Conservation (phyloP, 2,113 vertebrate genomes). For the Phoxinus phoxinus region DNA sequence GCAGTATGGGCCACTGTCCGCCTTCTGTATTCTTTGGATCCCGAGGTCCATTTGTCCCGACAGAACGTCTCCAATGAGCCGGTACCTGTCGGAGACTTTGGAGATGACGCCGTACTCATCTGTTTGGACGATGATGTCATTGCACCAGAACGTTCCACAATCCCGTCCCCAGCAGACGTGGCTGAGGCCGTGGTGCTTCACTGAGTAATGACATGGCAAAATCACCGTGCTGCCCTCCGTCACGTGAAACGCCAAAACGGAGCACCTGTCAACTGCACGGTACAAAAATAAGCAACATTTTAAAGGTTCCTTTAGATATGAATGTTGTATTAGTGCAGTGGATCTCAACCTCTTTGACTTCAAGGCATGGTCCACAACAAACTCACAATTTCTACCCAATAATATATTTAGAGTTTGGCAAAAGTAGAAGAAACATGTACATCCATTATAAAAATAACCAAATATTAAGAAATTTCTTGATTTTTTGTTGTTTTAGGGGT, state of each 20-base stretch:
- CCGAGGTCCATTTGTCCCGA: conserved; percentile 78
- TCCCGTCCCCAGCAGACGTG: conserved; percentile 78
- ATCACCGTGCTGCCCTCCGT: conserved; percentile 72
- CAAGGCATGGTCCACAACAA: too few species aligned
- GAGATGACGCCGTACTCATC: conserved; percentile 75
- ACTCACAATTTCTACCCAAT: too few species aligned
- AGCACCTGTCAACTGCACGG: conserved; percentile 39
- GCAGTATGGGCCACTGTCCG: conserved; percentile 77
- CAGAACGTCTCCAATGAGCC: conserved; percentile 72
- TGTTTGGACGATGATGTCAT: conserved; percentile 75
- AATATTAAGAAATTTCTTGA: too few species aligned
- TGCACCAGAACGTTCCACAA: conserved; percentile 81
- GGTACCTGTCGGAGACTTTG: conserved; percentile 73
- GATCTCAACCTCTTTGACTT: too few species aligned
- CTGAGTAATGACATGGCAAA: conserved; percentile 77
- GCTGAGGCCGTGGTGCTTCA: conserved; percentile 72
- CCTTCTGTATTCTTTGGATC: conserved; percentile 67
- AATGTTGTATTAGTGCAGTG: not conserved
- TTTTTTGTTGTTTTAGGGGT: too few species aligned
- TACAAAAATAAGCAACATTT: conserved; percentile 19
- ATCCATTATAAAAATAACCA: too few species aligned
- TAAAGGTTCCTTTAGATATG: not conserved
- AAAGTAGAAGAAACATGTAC: too few species aligned
- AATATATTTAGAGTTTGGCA: too few species aligned
- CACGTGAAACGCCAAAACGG: conserved; percentile 64